These are phyloP conservation scores for Cryptotermes secundus DNA, from an alignment of 1,140 invertebrate species.

Conservation along the genomic window DNA sequence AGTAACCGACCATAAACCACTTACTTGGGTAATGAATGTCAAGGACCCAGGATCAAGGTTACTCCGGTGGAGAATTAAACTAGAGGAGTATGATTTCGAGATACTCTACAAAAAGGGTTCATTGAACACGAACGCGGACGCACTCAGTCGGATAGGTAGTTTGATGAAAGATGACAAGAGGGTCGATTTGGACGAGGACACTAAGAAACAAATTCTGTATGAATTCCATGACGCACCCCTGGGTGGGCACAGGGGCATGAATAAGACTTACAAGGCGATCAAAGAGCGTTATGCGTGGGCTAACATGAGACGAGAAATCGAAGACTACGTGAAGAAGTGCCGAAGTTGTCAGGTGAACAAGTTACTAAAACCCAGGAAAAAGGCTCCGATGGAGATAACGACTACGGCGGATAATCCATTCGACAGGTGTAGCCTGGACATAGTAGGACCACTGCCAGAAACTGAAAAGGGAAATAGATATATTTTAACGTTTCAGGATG, in stretches of 20 bases:
- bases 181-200: not conserved
- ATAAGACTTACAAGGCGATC: not conserved
- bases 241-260: not conserved
- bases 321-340: not conserved
- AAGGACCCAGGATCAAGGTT: constrained; percentile 41
- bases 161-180: not conserved
- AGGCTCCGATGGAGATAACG: not conserved
- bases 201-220: not conserved
- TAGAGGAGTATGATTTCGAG: constrained; percentile 44
- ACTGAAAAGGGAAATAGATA: constrained; percentile 35
- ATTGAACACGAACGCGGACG: constrained; percentile 20
- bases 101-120: constrained; percentile 40
- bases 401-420: constrained; percentile 12
- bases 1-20: constrained; percentile 46
- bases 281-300: not conserved
- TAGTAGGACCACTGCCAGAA: constrained; percentile 34
- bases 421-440: constrained; percentile 28
- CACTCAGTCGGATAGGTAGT: constrained; percentile 22
- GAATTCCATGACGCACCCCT: not conserved
- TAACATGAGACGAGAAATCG: not conserved
- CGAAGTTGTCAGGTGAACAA: constrained; percentile 21
- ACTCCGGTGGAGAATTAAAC: too few species aligned
- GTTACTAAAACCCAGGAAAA: not conserved
- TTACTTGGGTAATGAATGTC: constrained; percentile 43
- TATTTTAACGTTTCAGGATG: constrained; percentile 30